A percentile compares a stretch with the other conserved stretches of the same genome.
Conservation (phyloP, 2,888 invertebrate species). For the Pterobdella sp. region DNA sequence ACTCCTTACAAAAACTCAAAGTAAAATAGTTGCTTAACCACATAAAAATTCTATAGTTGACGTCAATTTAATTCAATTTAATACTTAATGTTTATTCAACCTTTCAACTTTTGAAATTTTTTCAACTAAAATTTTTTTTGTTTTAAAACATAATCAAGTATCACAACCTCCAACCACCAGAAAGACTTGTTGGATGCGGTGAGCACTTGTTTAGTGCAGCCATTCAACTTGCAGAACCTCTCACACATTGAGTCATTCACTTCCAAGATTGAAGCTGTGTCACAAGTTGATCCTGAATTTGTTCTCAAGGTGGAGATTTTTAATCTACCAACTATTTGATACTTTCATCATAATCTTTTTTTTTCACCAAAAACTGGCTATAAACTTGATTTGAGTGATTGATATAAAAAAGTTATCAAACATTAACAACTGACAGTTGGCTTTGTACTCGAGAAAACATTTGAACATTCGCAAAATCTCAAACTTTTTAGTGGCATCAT, state of each 20-base stretch:
- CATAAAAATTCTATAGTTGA: too few relatives aligned
- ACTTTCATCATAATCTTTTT: neutral
- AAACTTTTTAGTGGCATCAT: conserved; percentile 52
- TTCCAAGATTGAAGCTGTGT: conserved; percentile 38
- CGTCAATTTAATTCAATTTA: too few relatives aligned
- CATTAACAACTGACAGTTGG: conserved; percentile 44
- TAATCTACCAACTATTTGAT: neutral
- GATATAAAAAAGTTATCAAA: neutral
- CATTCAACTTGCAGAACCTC: neutral
- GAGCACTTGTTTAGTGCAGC: neutral
- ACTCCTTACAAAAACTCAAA: too few relatives aligned
- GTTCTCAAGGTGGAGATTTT: conserved; percentile 49
- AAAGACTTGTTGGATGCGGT: neutral
- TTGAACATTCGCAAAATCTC: conserved; percentile 52
- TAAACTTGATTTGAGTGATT: neutral
- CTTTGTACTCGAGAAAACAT: conserved; percentile 52
- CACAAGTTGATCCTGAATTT: conserved; percentile 51
- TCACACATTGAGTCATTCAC: neutral
- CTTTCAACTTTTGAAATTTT: too few relatives aligned
- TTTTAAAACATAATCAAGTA: neutral
- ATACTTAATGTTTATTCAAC: too few relatives aligned
- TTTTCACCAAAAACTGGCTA: conserved; percentile 2
- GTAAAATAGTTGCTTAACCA: too few relatives aligned
- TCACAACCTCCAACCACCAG: neutral
- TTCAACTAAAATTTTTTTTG: neutral